Percentiles rank a stretch among this genome's conserved stretches.
phyloP scores from a whole-genome alignment of 2,888 invertebrate genomes.

The Blastobasis lacticolella region DNA sequence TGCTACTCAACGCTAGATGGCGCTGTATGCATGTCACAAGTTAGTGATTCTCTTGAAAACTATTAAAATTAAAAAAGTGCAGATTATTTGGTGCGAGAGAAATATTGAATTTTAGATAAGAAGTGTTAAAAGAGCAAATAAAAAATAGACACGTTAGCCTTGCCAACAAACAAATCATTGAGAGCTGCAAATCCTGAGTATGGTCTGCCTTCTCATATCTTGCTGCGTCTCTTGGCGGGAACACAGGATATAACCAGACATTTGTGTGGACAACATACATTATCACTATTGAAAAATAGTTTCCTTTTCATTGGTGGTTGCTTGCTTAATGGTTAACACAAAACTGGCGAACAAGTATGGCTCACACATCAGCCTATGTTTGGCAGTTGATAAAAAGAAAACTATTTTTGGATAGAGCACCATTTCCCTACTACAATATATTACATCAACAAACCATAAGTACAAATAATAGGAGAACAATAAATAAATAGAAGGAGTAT shows the following conservation, averaged over 20 bases:
- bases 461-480: no score
- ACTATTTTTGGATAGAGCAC: no score
- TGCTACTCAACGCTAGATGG: slow-evolving; percentile 55
- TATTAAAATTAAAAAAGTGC: background rate
- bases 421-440: no score
- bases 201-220: slow-evolving; percentile 36
- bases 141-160: slow-evolving; percentile 39
- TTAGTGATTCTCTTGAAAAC: background rate
- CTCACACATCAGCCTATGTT: no score
- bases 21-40: slow-evolving; percentile 19
- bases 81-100: background rate
- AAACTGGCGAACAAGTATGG: no score
- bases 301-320: no score
- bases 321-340: no score
- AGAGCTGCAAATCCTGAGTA: slow-evolving; percentile 58
- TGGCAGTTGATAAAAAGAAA: no score
- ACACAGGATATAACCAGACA: slow-evolving; percentile 24
- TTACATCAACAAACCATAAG: no score
- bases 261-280: background rate
- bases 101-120: slow-evolving; percentile 8
- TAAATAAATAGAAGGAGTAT: no score
- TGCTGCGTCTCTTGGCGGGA: slow-evolving; percentile 44
- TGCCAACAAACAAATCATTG: slow-evolving; percentile 52
- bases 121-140: slow-evolving; percentile 19
- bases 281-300: no score